These are phyloP conservation scores for Microchirus variegatus DNA, from an alignment of 2,797 vertebrate species.

Conservation along the genomic window DNA sequence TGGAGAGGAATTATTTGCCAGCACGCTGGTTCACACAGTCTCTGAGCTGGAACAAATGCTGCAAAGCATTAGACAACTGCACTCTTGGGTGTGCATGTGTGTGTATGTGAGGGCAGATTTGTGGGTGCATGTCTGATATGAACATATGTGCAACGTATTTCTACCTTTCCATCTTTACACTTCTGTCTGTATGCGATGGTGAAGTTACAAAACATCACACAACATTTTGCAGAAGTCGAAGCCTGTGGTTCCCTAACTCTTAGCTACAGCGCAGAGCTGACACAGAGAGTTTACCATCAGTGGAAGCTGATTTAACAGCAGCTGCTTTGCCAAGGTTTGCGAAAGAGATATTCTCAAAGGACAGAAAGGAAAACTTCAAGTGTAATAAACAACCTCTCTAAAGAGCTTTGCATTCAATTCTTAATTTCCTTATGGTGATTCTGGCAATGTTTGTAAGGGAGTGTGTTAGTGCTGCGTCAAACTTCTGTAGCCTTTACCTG, in stretches of 20 bases:
- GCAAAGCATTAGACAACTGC: constrained; percentile 57
- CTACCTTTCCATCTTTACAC: constrained; percentile 2
- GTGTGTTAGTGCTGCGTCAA: too few species aligned
- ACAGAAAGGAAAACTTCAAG: neutral
- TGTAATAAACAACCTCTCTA: too few species aligned
- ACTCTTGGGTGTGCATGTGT: constrained; percentile 21
- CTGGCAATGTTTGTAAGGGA: too few species aligned
- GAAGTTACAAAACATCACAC: constrained; percentile 7
- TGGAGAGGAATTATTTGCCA: constrained; percentile 54
- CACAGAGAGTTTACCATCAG: constrained; percentile 25
- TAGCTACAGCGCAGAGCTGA: constrained; percentile 5
- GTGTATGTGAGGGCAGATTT: constrained; percentile 7
- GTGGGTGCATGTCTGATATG: neutral
- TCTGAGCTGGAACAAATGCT: constrained; percentile 66
- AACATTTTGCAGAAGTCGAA: constrained; percentile 1
- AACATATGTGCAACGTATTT: neutral
- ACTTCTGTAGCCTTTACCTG: too few species aligned
- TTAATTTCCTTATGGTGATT: too few species aligned
- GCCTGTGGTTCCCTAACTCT: constrained; percentile 2
- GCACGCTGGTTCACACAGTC: constrained; percentile 48
- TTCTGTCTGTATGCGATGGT: neutral
- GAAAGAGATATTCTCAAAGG: constrained; percentile 14
- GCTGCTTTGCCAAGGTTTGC: constrained; percentile 18
- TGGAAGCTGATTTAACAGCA: constrained; percentile 13
- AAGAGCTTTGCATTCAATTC: too few species aligned